Evolutionary conservation across 2,113 vertebrate genomes (phyloP), one percentile per base, ranked within the genome.

Genomic region (Crotalus viridis): DNA sequence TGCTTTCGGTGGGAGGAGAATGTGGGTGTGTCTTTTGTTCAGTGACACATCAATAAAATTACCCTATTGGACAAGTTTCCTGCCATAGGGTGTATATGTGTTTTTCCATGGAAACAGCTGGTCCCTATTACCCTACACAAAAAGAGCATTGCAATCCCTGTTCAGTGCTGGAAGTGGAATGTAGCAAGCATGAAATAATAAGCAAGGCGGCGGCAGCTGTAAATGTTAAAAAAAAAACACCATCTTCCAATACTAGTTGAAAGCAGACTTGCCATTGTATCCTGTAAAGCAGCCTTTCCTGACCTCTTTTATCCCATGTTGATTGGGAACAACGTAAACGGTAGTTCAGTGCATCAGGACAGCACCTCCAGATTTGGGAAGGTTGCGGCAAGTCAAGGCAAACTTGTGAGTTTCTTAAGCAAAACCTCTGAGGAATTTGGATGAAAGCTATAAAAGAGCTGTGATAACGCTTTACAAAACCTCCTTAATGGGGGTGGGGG

Each of bases 91-190:
- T 43, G 74, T 43, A 33, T 81, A 39, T 39, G 3, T 43, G 33
- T 46, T 52, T 55, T 55, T 85, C 54, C n/a, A 56, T 85, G 69
- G 10, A 85, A 91, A 85, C 90, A 91, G 90, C 90, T 91, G 69
- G 69, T 43, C 33, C 69, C 48, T 24, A 57, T 86, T 91, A 86
- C 26, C 33, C 0, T 57, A 86, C 3, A 48, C 6, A 90, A 48
- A 48, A 9, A 86, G 74, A 46, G 26, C 26, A 28, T 91, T 56
- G 10, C 54, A 69, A 33, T 91, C 74, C 22, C 54, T 85, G 17
- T 91, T 57, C 52, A 46, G 24, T 56, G 33, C 22, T 55, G 21
- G 51, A 85, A 43, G 54, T 24, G 15, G 33, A 85, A 85, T 91
- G 7, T 24, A 81, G 74, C 74, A 81, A 43, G 74, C 33, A 43